These are phyloP conservation scores for Athetis lepigone DNA, from an alignment of 2,888 invertebrate genomes.

Conservation along the genomic window DNA sequence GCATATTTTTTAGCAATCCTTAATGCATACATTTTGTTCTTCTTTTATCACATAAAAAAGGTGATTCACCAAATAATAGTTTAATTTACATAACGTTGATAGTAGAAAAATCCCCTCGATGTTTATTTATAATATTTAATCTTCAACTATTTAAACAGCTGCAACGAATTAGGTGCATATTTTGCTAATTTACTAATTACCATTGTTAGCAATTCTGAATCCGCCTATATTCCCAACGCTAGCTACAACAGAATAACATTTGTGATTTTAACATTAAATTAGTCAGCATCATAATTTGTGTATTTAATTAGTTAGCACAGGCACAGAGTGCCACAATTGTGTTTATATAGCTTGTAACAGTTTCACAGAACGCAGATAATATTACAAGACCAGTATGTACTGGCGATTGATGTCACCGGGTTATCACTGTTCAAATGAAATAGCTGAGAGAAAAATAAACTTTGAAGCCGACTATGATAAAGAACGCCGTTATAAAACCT, in stretches of 20 bases:
- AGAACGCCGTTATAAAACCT: conserved; percentile 30
- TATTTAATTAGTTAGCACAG: conserved; percentile 50
- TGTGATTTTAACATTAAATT: conserved; percentile 55
- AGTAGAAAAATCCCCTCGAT: conserved; percentile 14
- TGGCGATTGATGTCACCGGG: conserved; percentile 62
- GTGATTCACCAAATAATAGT: neutral
- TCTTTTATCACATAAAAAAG: conserved; percentile 1
- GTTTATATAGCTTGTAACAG: conserved; percentile 37
- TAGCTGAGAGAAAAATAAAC: conserved; percentile 57
- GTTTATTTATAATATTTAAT: conserved; percentile 22
- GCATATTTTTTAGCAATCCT: neutral
- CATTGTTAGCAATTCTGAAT: conserved; percentile 51
- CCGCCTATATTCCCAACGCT: conserved; percentile 31
- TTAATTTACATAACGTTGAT: conserved; percentile 4
- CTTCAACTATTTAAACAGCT: conserved; percentile 27
- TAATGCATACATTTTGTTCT: neutral
- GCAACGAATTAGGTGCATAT: conserved; percentile 37
- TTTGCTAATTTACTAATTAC: conserved; percentile 43
- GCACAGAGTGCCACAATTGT: conserved; percentile 36
- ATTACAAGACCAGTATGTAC: conserved; percentile 57
- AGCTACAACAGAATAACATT: conserved; percentile 32
- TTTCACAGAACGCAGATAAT: conserved; percentile 54
- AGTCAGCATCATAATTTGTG: conserved; percentile 42
- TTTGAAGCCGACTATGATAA: conserved; percentile 40
- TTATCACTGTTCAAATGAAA: conserved; percentile 63